Evolutionary conservation across 2,113 vertebrate genomes (phyloP).

Genomic region (Miniopterus natalensis): DNA sequence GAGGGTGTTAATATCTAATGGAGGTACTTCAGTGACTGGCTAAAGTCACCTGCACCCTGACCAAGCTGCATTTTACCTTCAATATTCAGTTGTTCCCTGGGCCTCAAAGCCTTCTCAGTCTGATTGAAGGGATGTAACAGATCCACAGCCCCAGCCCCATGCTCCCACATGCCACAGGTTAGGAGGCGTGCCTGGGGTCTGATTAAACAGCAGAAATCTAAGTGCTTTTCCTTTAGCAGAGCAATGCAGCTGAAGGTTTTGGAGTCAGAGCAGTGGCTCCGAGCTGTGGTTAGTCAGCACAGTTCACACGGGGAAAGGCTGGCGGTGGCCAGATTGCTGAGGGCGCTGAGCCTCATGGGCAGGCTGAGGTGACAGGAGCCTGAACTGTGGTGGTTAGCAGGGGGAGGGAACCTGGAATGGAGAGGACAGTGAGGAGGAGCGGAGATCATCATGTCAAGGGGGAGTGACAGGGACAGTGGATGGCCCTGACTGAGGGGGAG

Average conservation of each 20-base stretch:
- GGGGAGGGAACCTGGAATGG: too few species aligned
- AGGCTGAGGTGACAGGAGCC: neutral
- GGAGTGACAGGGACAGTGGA: neutral
- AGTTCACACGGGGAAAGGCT: neutral
- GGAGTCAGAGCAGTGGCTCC: neutral
- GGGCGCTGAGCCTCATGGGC: neutral
- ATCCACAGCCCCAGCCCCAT: rapidly evolving
- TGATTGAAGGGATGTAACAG: neutral
- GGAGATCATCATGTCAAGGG: neutral
- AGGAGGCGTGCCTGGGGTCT: neutral
- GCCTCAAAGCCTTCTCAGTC: neutral
- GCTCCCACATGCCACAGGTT: neutral
- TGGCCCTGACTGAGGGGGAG: neutral
- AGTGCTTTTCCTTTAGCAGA: neutral
- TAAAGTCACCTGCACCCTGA: neutral
- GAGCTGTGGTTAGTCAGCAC: neutral
- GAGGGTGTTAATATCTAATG: neutral
- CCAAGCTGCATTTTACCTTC: neutral
- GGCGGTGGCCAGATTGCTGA: neutral
- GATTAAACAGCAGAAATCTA: neutral
- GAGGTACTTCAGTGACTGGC: neutral
- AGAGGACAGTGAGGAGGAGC: neutral
- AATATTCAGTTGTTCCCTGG: neutral
- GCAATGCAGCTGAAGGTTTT: neutral
- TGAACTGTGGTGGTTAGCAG: neutral